Percentiles rank a stretch among this genome's conserved stretches.
These are phyloP conservation scores for Okamejei kenojei DNA, from an alignment of 2,797 vertebrate species.

Conservation along the genomic window DNA sequence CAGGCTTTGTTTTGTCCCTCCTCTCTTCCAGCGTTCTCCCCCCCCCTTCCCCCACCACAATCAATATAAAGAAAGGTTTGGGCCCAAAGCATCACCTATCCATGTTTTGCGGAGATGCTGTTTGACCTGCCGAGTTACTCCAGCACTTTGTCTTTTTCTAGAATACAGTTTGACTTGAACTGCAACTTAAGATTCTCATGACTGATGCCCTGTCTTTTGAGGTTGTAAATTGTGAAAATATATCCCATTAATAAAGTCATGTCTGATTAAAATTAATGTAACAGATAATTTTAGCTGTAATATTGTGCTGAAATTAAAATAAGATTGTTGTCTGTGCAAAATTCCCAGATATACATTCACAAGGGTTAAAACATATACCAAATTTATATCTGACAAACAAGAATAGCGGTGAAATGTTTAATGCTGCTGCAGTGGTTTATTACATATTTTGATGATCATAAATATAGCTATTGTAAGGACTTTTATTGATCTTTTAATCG, in stretches of 20 bases:
- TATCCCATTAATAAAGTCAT: not conserved
- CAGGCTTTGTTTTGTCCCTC: too few species aligned
- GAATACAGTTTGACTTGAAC: not conserved
- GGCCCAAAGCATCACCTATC: too few species aligned
- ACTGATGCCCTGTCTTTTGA: not conserved
- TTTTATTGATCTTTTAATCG: not conserved
- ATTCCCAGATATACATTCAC: not conserved
- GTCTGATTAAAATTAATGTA: not conserved
- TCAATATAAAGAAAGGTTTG: too few species aligned
- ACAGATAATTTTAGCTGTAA: not conserved
- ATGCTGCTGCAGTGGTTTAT: not conserved
- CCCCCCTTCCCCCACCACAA: too few species aligned
- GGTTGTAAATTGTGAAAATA: not conserved
- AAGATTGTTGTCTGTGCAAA: not conserved
- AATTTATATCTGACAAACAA: not conserved
- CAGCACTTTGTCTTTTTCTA: too few species aligned
- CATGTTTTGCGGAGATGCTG: too few species aligned
- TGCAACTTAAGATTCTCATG: not conserved
- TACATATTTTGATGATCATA: not conserved
- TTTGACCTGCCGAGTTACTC: too few species aligned
- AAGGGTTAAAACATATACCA: not conserved
- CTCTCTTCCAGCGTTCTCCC: too few species aligned
- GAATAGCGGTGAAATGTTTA: not conserved
- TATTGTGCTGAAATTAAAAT: not conserved
- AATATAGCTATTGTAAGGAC: not conserved